Evolutionary conservation across 1,140 invertebrate species (phyloP).

Genomic region (Dryas iulia): DNA sequence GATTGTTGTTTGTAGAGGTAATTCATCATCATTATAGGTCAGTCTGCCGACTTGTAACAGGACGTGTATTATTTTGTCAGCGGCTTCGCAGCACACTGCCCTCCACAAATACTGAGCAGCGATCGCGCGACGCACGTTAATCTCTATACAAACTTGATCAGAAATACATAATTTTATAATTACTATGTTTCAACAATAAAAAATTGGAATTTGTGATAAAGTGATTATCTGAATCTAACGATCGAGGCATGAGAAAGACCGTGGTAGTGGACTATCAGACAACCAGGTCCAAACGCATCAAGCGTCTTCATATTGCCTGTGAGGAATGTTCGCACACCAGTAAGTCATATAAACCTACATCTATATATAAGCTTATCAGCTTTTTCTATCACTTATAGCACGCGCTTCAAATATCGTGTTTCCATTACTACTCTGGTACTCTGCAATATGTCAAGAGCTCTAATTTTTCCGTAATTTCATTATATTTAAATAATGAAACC

Average conservation of each 20-base stretch:
- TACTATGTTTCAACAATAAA: background rate
- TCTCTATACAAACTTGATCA: background rate
- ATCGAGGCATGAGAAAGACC: constrained; percentile 23
- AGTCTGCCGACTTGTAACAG: constrained; percentile 54
- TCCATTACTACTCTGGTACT: no score
- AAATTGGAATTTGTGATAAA: constrained; percentile 5
- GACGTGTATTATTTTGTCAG: constrained; percentile 64
- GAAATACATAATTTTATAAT: background rate
- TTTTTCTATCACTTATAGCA: background rate
- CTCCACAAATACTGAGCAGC: constrained; percentile 14
- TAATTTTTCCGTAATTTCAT: background rate
- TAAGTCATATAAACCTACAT: background rate
- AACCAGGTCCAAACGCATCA: background rate
- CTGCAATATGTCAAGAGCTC: background rate
- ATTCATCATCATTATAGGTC: constrained; percentile 38
- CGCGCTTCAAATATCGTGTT: background rate
- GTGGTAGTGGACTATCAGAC: background rate
- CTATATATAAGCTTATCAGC: background rate
- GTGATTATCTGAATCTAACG: constrained; percentile 15
- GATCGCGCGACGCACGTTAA: constrained; percentile 38
- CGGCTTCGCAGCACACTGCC: constrained; percentile 44
- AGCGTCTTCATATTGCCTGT: background rate
- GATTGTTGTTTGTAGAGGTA: constrained; percentile 30
- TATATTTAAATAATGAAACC: background rate
- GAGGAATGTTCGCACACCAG: constrained; percentile 18